Evolutionary conservation across 2,888 invertebrate species (phyloP), one percentile per base, ranked within the genome.

Genomic region (Limenitis camilla): DNA sequence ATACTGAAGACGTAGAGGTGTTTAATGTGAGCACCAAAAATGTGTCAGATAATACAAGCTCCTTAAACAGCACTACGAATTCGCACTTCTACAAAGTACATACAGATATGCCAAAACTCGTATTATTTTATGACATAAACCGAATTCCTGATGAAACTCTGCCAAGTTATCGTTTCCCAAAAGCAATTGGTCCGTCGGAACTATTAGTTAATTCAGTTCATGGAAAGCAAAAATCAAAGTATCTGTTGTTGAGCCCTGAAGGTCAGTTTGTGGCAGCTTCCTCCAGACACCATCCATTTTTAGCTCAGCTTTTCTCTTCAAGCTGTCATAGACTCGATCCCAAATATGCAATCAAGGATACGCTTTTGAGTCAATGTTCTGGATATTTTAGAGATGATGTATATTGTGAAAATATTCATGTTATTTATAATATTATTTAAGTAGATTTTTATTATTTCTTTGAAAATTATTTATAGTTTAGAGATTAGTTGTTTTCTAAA

Each of bases 211-310:
- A 49, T 41, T 6, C 28, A 9, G 11, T 44, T 5, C 45, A 38
- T 36, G 43, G 48, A 10, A 46, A 45, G 19, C 45, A 49, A 28
- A 46, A 40, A 47, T 47, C 53, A 1, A 58, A 61, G 11, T 58
- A 78, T 42, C 65, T 83, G 0, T 71, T 79, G 8, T 61, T 85
- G 9, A 72, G 72, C 39, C 58, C 69, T n/a, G 76, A 78, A 40
- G 85, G 85, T 4, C 53, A 57, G n/a, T 84, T 85, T 59, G 59
- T 85, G 5, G 76, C 85, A 29, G 74, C 80, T 27, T 66, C 78
- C 5, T 64, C 73, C 1, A 68, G 60, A 29, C 59, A 70, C 28
- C 83, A 86, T 63, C 81, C 78, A 6, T 76, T 85, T 53, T 67
- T 86, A 47, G 69, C 68, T 10, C 66, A 74, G 53, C 54, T 86